A percentile compares a stretch with the other conserved stretches of the same genome.
Evolutionary conservation across 2,888 invertebrate genomes (phyloP).

Genomic region (Nemoura dubitans): DNA sequence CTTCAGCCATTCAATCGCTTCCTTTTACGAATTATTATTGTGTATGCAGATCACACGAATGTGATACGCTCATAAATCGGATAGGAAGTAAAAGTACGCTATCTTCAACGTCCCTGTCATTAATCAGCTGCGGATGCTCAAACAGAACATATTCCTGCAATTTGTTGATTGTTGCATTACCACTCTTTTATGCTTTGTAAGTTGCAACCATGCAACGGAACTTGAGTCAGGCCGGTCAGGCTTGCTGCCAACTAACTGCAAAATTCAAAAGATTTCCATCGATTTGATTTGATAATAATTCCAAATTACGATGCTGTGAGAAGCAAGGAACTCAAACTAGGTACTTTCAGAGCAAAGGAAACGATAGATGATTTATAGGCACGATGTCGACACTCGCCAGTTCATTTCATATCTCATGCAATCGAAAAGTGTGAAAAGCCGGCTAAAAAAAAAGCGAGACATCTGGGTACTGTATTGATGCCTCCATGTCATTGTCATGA

Average conservation of each 20-base stretch:
- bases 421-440: neutral
- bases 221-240: neutral
- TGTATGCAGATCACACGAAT: neutral
- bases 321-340: neutral
- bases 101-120: neutral
- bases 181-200: neutral
- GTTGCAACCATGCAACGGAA: neutral
- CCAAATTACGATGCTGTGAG: neutral
- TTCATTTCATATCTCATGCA: neutral
- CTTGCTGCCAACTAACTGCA: too few relatives aligned
- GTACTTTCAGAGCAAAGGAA: neutral
- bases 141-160: neutral
- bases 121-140: neutral
- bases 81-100: neutral
- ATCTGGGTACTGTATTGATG: neutral
- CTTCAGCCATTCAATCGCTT: conserved; percentile 7
- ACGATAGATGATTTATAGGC: neutral
- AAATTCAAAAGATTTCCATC: neutral
- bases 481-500: neutral
- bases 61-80: neutral
- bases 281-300: neutral
- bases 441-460: neutral
- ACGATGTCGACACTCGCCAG: neutral
- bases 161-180: neutral
- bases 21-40: neutral